A percentile compares a stretch with the other conserved stretches of the same genome.
Evolutionary conservation across 2,888 invertebrate genomes (phyloP).

Genomic region (Protophormia terraenovae): DNA sequence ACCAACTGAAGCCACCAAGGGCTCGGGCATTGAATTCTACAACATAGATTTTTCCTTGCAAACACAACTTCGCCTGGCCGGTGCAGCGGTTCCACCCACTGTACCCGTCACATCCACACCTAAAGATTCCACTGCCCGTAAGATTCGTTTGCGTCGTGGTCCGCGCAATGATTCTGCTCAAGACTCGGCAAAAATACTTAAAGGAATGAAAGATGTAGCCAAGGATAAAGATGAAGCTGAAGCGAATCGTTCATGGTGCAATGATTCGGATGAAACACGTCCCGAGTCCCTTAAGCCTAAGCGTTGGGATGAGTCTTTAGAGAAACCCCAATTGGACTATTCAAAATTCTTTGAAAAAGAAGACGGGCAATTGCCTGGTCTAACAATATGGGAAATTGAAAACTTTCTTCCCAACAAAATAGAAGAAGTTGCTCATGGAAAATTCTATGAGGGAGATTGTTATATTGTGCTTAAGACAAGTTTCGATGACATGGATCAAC

Average conservation of each 20-base stretch:
- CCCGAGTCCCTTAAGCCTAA: conserved; percentile 88
- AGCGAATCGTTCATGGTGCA: conserved; percentile 81
- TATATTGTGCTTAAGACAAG: conserved; percentile 97
- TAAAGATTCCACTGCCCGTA: conserved; percentile 97
- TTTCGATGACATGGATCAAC: conserved; percentile 90
- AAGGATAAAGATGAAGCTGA: conserved; percentile 87
- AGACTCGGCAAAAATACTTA: conserved; percentile 93
- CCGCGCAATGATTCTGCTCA: conserved; percentile 91
- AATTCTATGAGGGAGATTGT: conserved; percentile 99
- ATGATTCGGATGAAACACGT: conserved; percentile 83
- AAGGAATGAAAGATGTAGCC: conserved; percentile 86
- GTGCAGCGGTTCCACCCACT: conserved; percentile 90
- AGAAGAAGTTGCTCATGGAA: conserved; percentile 96
- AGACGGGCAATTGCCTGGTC: conserved; percentile 94
- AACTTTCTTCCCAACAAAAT: conserved; percentile 98
- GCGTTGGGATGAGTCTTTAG: conserved; percentile 97
- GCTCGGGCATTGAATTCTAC: conserved; percentile 94
- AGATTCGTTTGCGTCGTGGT: conserved; percentile 92
- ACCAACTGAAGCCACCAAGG: conserved; percentile 90
- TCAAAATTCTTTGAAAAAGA: conserved; percentile 98
- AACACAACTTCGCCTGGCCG: conserved; percentile 95
- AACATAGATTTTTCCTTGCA: conserved; percentile 99
- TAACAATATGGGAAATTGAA: conserved; percentile 99
- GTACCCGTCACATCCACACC: conserved; percentile 86
- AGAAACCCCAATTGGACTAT: conserved; percentile 97